Base-by-base conservation (phyloP, 2,888 invertebrate species). In the Perizoma affinitatum region DNA sequence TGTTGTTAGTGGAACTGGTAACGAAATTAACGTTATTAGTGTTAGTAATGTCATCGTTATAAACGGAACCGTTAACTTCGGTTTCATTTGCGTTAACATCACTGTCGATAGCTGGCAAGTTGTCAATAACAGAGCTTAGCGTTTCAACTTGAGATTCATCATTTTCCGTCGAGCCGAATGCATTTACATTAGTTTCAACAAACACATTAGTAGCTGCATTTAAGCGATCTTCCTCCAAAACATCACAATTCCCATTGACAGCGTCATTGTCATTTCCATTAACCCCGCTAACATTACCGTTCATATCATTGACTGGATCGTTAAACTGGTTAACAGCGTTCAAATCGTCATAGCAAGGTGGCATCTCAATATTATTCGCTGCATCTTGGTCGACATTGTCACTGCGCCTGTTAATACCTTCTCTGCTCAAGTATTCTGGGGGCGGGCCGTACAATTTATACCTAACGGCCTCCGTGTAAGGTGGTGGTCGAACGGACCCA, bases 401-500 rank as follows among this genome's bases (percentile, higher is more conserved):
- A 0, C 48, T 56, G 2, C 56, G 46, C 0, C 63, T 57, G 36
- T 86, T 79, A 0, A 89, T 59, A 0, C 75, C 78, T 9, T 88
- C 89, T 0, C 88, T 67, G 34, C 87, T 85, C 0, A 87, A 47
- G 60, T 89, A 88, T 4, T 87, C 85, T 0, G 93, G 93, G 0
- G 93, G 93, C 0, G 93, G 93, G 0, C 93, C 93, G 45, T 83
- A 85, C 4, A 81, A 65, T 42, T 91, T 91, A 57, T 86, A 85
- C 0, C 91, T 70, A 74, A 90, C 82, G 0, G 88, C 87, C 48
- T 92, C 91, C 0, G 81, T 86, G 51, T 92, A 92, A 0, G 91
- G 87, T 0, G 92, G 92, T 0, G 91, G 92, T 1, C 85, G 63
- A 0, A 60, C 65, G 4, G 71, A 72, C 0, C 73, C 75, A 35